Percentiles rank a stretch among this genome's conserved stretches.
These are phyloP conservation scores for Choreutis nemorana DNA, from an alignment of 2,888 invertebrate genomes.

Conservation along the genomic window DNA sequence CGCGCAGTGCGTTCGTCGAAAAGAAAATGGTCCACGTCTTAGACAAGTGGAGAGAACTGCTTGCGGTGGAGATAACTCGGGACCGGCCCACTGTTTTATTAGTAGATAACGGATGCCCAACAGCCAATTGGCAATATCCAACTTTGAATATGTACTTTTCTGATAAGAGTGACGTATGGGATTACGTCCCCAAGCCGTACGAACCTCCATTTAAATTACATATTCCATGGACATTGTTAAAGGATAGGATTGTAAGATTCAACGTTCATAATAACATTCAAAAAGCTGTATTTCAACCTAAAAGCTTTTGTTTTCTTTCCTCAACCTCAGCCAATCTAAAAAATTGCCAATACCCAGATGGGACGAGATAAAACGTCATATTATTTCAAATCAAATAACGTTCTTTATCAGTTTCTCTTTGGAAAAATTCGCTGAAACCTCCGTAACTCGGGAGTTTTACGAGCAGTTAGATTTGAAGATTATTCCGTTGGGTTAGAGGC, in stretches of 20 bases:
- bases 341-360: slow-evolving; percentile 7
- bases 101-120: slow-evolving; percentile 12
- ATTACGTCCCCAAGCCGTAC: too few relatives aligned
- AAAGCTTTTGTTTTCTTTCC: too few relatives aligned
- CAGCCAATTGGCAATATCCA: background rate
- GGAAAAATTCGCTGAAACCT: too few relatives aligned
- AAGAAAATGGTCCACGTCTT: slow-evolving; percentile 3
- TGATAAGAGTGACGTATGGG: too few relatives aligned
- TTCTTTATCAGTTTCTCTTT: too few relatives aligned
- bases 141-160: background rate
- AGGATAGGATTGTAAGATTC: too few relatives aligned
- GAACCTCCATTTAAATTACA: too few relatives aligned
- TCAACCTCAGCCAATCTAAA: background rate
- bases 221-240: too few relatives aligned
- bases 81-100: slow-evolving; percentile 8
- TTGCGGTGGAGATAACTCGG: slow-evolving; percentile 10
- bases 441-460: too few relatives aligned
- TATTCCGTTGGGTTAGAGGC: slow-evolving; percentile 23
- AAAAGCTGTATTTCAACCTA: too few relatives aligned
- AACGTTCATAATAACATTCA: too few relatives aligned
- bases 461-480: slow-evolving; percentile 48
- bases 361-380: slow-evolving; percentile 6
- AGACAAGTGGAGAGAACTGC: background rate
- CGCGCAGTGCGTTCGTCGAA: background rate
- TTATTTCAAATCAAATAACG: too few relatives aligned